Base-by-base conservation (phyloP, 2,797 vertebrate genomes). In the Anguilla pacifica region DNA sequence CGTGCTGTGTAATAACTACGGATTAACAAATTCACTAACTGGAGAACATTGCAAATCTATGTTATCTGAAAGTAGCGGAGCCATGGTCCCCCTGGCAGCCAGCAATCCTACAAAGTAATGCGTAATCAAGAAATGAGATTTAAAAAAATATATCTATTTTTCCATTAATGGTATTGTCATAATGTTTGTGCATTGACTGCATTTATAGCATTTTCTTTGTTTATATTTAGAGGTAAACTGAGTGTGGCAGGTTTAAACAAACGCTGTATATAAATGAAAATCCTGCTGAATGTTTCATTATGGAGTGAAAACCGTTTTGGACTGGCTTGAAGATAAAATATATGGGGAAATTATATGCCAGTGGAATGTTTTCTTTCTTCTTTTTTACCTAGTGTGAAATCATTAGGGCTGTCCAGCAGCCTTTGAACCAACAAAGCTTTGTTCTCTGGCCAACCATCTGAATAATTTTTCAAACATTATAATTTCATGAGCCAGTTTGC, bases 391-490 rank as follows among this genome's bases (percentile, higher is more conserved):
- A 39, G 77, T 81, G 77, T 81, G 77, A 22, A 46, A 81, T 81
- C 39, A 49, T 81, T 81, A 81, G 6, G 17, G 77, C 77, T 81
- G 77, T 25, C 77, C 77, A n/a, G 43, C 43, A 49, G 77, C 77
- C 77, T 81, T 81, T 81, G 77, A 81, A 81, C 77, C 77, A 81
- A 81, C 39, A 49, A 81, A 49, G 77, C 77, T 81, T 81, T 81
- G 77, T 81, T 81, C 77, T 81, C 77, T 25, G 43, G 39, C 77
- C 77, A 81, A 49, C 77, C 19, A 81, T 81, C 39, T 81, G 77
- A 81, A 81, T 81, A 81, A 46, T 81, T 81, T 77, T 81, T 81
- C 77, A 81, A 81, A 49, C 77, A 81, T 81, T 49, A 49, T 46
- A 81, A 81, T 81, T 81, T 81, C 77, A 81, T 81, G 77, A 81